These are phyloP conservation scores for Orestias chungarensis DNA, from an alignment of 2,797 vertebrate genomes.

Conservation along the genomic window DNA sequence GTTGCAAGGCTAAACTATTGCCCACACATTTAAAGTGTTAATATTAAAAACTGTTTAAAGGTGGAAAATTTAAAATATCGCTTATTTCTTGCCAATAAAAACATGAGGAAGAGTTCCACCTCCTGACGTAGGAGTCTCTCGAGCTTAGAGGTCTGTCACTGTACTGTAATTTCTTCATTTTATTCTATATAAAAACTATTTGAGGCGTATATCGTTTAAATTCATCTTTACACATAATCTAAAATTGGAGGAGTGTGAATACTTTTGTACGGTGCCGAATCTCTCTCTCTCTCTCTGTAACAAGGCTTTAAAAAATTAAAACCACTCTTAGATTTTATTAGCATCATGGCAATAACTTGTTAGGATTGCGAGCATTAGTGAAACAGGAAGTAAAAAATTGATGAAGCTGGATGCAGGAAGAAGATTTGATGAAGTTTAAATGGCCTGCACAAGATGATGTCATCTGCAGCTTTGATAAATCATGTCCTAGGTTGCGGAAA, in stretches of 20 bases:
- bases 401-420: conserved; percentile 46
- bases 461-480: conserved; percentile 55
- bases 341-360: neutral
- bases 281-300: neutral
- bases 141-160: neutral
- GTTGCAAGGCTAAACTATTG: neutral
- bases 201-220: neutral
- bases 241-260: neutral
- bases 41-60: neutral
- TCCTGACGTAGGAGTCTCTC: neutral
- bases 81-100: neutral
- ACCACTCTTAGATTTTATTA: neutral
- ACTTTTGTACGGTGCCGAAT: neutral
- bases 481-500: conserved; percentile 20
- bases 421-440: conserved; percentile 43
- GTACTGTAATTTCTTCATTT: neutral
- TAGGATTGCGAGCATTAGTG: conserved; percentile 12
- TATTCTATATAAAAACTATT: neutral
- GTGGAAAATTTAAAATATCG: too few relatives aligned
- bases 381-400: conserved; percentile 54
- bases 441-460: conserved; percentile 32
- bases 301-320: neutral
- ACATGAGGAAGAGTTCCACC: neutral
- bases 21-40: neutral
- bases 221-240: neutral